Base-by-base conservation (phyloP, 2,888 invertebrate species). In the Morpho achilles region DNA sequence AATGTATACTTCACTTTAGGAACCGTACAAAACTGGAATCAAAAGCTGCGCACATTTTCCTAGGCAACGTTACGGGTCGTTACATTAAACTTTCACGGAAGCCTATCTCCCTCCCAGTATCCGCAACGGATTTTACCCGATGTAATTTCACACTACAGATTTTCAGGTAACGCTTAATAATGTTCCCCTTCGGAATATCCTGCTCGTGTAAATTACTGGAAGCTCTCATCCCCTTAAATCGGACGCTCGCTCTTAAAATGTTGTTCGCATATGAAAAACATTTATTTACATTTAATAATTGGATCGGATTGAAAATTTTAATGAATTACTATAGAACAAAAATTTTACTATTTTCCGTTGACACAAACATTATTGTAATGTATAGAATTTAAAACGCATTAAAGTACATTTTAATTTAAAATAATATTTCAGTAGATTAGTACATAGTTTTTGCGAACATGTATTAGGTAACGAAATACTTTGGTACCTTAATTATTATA, bases 31-130 rank as follows among this genome's bases (percentile, higher is more conserved):
- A 81, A 77, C 79, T 71, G 74, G 80, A 84, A 82, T 82, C 84
- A 79, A 76, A 76, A 73, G 69, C 66, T 71, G 67, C 68, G 71
- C 75, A 76, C 64, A 69, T 70, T 79, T 81, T 79, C 75, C 74
- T 77, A 77, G 76, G 73, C 72, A 76, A 73, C 74, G 59, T 62
- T 67, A 64, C 70, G 74, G 75, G 73, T 76, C 74, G 72, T 79
- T 74, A 79, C 82, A 84, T 84, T 83, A 84, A 84, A 84, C 63
- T 84, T 84, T 84, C 81, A 84, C 67, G 60, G 68, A 70, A 72
- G 72, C 70, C 70, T 73, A 71, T 70, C 71, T 70, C 74, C 71
- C 72, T 72, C 67, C 68, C 67, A 64, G 67, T 71, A 73, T 76
- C 70, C 74, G 70, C 65, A 69, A 68, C 74, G 73, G 73, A 76